Evolutionary conservation across 2,797 vertebrate species (phyloP), one percentile per base, ranked within the genome.

Genomic region (Chelon labrosus): DNA sequence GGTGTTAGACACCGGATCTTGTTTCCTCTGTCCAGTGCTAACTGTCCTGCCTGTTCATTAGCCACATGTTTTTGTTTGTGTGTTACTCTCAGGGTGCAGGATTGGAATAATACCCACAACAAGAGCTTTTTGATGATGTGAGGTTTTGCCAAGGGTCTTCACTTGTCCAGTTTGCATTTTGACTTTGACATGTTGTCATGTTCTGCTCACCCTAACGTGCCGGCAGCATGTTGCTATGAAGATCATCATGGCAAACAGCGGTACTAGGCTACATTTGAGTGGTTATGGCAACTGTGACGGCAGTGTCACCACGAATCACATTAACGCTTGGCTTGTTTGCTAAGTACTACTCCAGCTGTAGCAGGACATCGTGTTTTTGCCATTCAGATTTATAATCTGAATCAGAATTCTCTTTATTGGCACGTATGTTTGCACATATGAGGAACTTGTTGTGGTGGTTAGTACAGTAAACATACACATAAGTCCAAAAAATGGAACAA

Each of bases 151-250:
- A 1, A 19, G 14, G 12, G 20, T 39, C 31, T 39, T 10, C 3
- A 31, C 58, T 39, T 51, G 13, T 49, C 37, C 11, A 39, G 10
- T 65, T 50, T 66, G 35, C 19, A 65, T 14, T 46, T 58, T 61
- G 16, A 31, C 31, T n/a, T 47, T 17, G 16, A 20, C n/a, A 14
- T n/a, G 39, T 10, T 62, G 3, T 31, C 13, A 7, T n/a, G 13
- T 44, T 49, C 16, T 54, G 31, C 14, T 47, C 35, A 65, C 25
- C 20, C 19, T n/a, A 58, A 39, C 3, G n/a, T 12, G 10, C 37
- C 25, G 1, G 1, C 10, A 35, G 27, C 53, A 56, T 68, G 60
- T 42, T 74, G 37, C 38, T 16, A 10, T 7, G 17, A 66, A n/a
- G 2, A 57, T 5, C 8, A 2, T 38, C 6, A 19, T 31, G 7